Evolutionary conservation across 2,797 vertebrate species (phyloP), one percentile per base, ranked within the genome.

Genomic region (Pipistrellus nathusii): DNA sequence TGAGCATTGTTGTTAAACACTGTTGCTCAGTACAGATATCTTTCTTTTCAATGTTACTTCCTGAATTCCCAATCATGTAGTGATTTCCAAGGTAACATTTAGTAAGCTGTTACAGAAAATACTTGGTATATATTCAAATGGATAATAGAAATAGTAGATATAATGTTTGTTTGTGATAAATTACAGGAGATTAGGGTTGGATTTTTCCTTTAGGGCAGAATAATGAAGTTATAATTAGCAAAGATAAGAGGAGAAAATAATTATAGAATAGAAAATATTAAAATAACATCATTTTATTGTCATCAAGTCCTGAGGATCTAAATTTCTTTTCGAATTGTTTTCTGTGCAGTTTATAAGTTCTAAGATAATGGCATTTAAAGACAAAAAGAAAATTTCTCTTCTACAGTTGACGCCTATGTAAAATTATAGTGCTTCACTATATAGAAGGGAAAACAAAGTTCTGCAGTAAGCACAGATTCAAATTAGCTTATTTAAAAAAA

Each of bases 171-270:
- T 94, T 76, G 27, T 76, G 4, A 82, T 27, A 64, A 78, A 69
- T 82, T 86, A 0, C 2, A 62, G 46, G 7, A 55, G 27, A 73
- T 9, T 78, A 20, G 14, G 23, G 35, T 27, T 92, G 44, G 38
- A 12, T 76, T 72, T 90, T 71, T 88, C 35, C 53, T 76, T 55
- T 18, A 46, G 6, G 55, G 38, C 10, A 91, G 88, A 83, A 25
- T 86, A 93, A 64, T 86, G n/a, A 91, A 80, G 53, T 25, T 78
- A 17, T n/a, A 53, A 21, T 83, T 38, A 94, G 76, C 14, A 81
- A 9, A 93, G 18, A 8, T 23, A 72, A 66, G 9, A 72, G 41
- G 55, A 38, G 69, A 80, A 80, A 87, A 13, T 35, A 51, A 75
- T 76, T 46, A 64, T 57, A 81, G 17, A 68, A 87, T 44, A 84